Evolutionary conservation across 2,888 invertebrate species (phyloP), one percentile per base, ranked within the genome.

Genomic region (Phyto melanocephala): DNA sequence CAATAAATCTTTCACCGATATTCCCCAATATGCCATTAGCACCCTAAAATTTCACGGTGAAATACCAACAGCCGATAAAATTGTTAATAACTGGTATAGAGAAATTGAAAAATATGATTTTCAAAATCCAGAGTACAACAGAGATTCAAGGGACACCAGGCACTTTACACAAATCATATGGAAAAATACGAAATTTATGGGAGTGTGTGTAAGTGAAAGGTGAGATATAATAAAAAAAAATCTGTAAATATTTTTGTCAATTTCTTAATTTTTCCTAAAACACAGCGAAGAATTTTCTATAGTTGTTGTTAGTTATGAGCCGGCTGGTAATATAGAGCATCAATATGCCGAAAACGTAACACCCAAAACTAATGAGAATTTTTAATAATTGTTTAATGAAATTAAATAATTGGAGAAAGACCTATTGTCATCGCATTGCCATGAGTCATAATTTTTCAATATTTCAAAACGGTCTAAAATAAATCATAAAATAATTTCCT

Each of bases 121-220:
- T 87, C 93, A 93, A 13, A 92, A 89, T 81, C 87, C 88, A 0
- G 94, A 94, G 83, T 95, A 95, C 1, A 92, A 92, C 6, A 92
- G 92, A 75, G 93, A 92, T 80, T 94, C 95, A 84, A 96, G 92
- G 76, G 93, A 92, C 79, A 94, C 95, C 84, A 96, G 96, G 17
- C 97, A 97, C 89, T 97, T 97, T 88, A 95, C 96, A 0, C 97
- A 97, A 92, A 94, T 97, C 2, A 93, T 97, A 20, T 97, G 97
- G 96, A 94, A 94, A 85, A 94, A 93, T 65, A 94, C 94, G 72
- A 93, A 92, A 70, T 94, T 95, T 87, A 88, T 97, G 11, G 97
- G 97, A 1, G 94, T 97, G 0, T 97, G 95, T 7, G 92, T 95
- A 87, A 94, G 95, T 0, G 93, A 58, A 22, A 85, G 86, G 90